Base-by-base conservation (phyloP, 2,797 vertebrate genomes). In the Menidia menidia region DNA sequence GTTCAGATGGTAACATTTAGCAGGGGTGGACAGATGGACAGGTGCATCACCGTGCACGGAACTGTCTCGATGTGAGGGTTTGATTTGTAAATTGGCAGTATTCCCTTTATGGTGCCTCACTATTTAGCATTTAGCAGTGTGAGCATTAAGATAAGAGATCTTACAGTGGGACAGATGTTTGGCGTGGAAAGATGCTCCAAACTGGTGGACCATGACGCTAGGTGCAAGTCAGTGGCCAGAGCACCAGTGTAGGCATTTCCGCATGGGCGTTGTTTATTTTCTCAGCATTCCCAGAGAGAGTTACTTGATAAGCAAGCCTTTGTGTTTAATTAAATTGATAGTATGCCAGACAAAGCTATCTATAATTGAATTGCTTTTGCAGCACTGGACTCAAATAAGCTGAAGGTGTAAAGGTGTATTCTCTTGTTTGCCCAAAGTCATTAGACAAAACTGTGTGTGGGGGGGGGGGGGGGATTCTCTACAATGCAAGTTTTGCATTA, bases 1-100 rank as follows among this genome's bases (percentile, higher is more conserved):
- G 31, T 77, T 84, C 73, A 81, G 48, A 82, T 72, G 73, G 80
- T 66, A 84, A 80, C 75, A 77, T 80, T 89, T 82, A 78, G 70
- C 78, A 75, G 64, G 68, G 66, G 60, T 32, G 32, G 71, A 78
- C 74, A 84, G 66, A 58, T 32, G 32, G 71, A 78, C 74, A 84
- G 74, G 76, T 80, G 68, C 43, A 48, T 62, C 30, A 0, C 31
- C 63, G 51, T 48, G 55, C 56, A 32, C 50, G 55, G 18, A 58
- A 57, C 58, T 55, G 65, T 44, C 42, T 35, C 4, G 18, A 3
- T 25, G 39, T 57, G 55, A 50, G 58, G 62, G 52, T 72, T 68
- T 78, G 55, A 64, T 55, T 74, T 59, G 16, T 73, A 68, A 87
- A 75, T 73, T 78, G 83, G 41, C 60, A 48, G 18, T 10, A 6